Evolutionary conservation across 1,140 invertebrate species (phyloP), one percentile per base, ranked within the genome.

Genomic region (Pararge aegeria): DNA sequence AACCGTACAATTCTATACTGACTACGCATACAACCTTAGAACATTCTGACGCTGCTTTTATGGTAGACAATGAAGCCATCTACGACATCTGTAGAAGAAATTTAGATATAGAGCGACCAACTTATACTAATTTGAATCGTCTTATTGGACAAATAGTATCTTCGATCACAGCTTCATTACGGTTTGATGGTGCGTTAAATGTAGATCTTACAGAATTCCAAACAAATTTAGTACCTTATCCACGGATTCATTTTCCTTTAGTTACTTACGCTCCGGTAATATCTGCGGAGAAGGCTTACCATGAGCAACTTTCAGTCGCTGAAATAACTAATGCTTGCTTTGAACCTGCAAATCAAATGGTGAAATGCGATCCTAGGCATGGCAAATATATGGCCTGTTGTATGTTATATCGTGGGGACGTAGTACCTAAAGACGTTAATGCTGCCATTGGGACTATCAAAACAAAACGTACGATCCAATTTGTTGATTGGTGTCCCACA

Each of bases 291-390:
- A 96, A 96, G 85, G 95, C 96, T 16, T 95, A 95, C 86, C 95
- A 96, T 78, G 95, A 96, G 78, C 93, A 94, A 69, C 87, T 95
- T 61, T 94, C 94, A 7, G 94, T 97, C 12, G 93, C 94, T 13
- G 96, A 97, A 84, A 97, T 97, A 64, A 97, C 96, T 51, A 96
- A 95, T 78, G 94, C 95, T n/a, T 96, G 95, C 85, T 97, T 97
- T 80, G 95, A 97, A 82, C 94, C 95, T 5, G 93, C 94, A 50
- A 97, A 96, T 87, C 96, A 97, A 90, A 97, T 97, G 96, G 96
- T 97, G 9, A 97, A 97, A 86, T 97, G 96, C 80, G 95, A 97
- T 75, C 96, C 96, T 15, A 91, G 95, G 64, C 94, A 96, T 80
- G 96, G 96, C 42, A 97, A 97, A 85, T 97, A 96, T 91, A 97